Evolutionary conservation across 2,797 vertebrate genomes (phyloP).

Genomic region (Erethizon dorsatum): DNA sequence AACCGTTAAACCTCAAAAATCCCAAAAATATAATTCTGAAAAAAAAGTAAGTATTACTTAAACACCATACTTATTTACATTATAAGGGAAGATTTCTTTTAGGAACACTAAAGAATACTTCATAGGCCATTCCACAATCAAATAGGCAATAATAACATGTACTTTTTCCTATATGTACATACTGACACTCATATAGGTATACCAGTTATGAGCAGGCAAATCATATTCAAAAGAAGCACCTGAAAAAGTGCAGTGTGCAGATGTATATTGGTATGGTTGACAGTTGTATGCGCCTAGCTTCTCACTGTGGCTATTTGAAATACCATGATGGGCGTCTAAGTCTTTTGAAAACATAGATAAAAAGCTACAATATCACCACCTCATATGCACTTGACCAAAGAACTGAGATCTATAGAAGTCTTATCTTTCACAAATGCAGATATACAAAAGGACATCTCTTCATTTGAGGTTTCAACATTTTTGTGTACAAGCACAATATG

Average conservation of each 20-base stretch:
- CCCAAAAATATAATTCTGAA: not conserved
- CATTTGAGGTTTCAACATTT: not conserved
- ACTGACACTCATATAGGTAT: not conserved
- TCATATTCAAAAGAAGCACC: not conserved
- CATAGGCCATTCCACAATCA: not conserved
- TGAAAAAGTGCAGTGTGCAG: not conserved
- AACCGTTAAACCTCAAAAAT: not conserved
- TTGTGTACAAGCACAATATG: not conserved
- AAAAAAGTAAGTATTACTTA: not conserved
- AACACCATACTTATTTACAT: not conserved
- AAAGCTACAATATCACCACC: not conserved
- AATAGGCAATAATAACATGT: not conserved
- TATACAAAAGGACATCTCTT: not conserved
- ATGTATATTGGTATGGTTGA: no score
- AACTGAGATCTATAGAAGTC: not conserved
- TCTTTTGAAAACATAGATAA: not conserved
- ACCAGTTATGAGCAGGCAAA: not conserved
- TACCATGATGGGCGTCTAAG: not conserved
- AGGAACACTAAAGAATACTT: not conserved
- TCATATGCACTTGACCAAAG: not conserved
- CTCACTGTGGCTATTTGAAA: not conserved
- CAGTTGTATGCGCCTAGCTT: not conserved
- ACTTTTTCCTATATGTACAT: not conserved
- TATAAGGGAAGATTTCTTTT: not conserved
- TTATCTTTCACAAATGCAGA: not conserved